Percentiles rank a stretch among this genome's conserved stretches.
These are phyloP conservation scores for Megastigmus dorsalis DNA, from an alignment of 2,888 invertebrate genomes.

Conservation along the genomic window DNA sequence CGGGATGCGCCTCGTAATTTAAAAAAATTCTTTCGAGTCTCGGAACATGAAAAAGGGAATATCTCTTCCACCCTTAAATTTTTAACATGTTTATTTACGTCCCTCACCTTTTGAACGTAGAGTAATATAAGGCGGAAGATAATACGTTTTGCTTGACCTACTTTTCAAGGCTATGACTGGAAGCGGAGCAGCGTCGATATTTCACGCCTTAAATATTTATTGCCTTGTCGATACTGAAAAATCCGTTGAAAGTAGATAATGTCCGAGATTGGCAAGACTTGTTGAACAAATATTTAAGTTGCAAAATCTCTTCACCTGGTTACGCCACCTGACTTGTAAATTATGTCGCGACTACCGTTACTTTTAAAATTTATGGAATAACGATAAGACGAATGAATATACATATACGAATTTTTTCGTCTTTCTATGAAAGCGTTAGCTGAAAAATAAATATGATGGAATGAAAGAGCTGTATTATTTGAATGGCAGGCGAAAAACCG, in stretches of 20 bases:
- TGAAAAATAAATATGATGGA: no score
- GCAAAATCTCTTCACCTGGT: not conserved
- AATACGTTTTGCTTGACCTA: constrained; percentile 49
- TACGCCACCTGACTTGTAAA: no score
- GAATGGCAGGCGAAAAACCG: no score
- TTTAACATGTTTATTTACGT: constrained; percentile 43
- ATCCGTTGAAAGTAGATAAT: constrained; percentile 34
- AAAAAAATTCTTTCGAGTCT: no score
- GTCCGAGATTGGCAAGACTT: constrained; percentile 14
- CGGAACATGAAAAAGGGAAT: constrained; percentile 45
- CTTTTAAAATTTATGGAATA: no score
- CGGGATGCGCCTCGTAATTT: no score
- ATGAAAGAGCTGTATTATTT: no score
- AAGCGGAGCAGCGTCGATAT: constrained; percentile 42
- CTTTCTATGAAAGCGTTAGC: no score
- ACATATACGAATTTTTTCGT: no score
- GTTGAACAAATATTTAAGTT: constrained; percentile 26
- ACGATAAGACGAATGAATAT: no score
- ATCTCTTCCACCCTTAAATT: constrained; percentile 48
- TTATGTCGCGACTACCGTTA: no score
- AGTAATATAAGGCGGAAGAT: constrained; percentile 38
- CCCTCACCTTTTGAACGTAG: constrained; percentile 15
- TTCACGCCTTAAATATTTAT: constrained; percentile 51
- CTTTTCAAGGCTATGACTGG: constrained; percentile 46
- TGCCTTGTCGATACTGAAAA: constrained; percentile 24